Base-by-base conservation (phyloP, 2,797 vertebrate species). In the Heterohyrax brucei region DNA sequence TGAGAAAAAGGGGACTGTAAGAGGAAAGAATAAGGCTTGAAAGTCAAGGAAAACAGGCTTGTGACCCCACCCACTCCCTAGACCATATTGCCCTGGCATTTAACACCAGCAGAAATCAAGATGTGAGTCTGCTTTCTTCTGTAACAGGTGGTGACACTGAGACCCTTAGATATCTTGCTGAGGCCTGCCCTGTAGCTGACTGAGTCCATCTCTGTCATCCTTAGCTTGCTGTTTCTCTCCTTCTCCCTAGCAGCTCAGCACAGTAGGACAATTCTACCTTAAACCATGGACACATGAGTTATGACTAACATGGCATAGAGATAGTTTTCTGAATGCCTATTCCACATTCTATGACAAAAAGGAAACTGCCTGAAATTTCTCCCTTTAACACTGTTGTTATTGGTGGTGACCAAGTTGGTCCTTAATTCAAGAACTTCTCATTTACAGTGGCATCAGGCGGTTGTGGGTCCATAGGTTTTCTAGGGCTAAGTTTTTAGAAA, bases 291-390 rank as follows among this genome's bases (percentile, higher is more conserved):
- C 62, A 46, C 7, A 26, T n/a, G 78, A 39, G 53, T 76, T 81
- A 81, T 18, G 14, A 26, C 7, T 64, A 24, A 70, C n/a, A 46
- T 39, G 50, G n/a, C 44, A 22, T 30, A 72, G 72, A 78, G 1
- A 50, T 30, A 77, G n/a, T 92, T 88, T 89, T 26, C 64, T 83
- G 22, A 39, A 30, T 44, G 73, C 64, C 78, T 78, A 72, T 72
- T 88, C 70, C 89, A 59, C 19, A 46, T 66, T 9, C 10, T 89
- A 14, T 89, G 56, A 84, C 44, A 50, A 73, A 44, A 64, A 18
- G 33, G 64, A 70, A 48, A 62, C 24, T 18, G 14, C 70, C 30
- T 76, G 22, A 62, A 78, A 82, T 50, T 33, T 78, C 39, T 13
- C 46, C 56, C 12, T 66, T 48, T 56, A 56, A 56, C 12, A 3